phyloP scores from a whole-genome alignment of 2,888 invertebrate genomes.

The Prosapia bicincta region DNA sequence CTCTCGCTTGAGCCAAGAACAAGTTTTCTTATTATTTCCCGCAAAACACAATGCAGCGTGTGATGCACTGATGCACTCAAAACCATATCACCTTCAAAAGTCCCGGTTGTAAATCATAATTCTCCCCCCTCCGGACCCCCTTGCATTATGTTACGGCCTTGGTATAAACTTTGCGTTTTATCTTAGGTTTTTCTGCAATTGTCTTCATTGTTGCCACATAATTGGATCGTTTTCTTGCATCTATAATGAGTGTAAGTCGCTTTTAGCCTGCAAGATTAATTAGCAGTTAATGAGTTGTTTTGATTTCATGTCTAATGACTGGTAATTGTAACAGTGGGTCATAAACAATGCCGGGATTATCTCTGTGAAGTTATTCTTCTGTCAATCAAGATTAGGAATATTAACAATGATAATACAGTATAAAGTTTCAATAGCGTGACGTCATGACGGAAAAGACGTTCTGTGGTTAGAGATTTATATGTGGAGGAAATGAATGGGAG shows the following conservation, averaged over 20 bases:
- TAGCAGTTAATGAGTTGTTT: not conserved
- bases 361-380: too few relatives aligned
- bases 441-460: too few relatives aligned
- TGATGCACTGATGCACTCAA: not conserved
- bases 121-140: not conserved
- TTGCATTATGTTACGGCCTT: not conserved
- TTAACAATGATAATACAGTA: too few relatives aligned
- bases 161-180: not conserved
- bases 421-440: too few relatives aligned
- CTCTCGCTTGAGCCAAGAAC: not conserved
- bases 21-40: not conserved
- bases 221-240: not conserved
- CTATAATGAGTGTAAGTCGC: not conserved
- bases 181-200: not conserved
- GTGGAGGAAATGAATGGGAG: too few relatives aligned
- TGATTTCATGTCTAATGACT: not conserved
- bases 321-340: not conserved
- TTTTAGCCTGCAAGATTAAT: not conserved
- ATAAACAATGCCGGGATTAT: not conserved
- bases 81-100: not conserved
- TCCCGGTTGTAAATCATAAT: not conserved
- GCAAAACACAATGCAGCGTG: not conserved
- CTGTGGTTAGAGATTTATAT: too few relatives aligned
- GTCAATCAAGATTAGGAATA: too few relatives aligned
- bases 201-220: not conserved